Evolutionary conservation across 2,797 vertebrate species (phyloP).

Genomic region (Carduelis carduelis): DNA sequence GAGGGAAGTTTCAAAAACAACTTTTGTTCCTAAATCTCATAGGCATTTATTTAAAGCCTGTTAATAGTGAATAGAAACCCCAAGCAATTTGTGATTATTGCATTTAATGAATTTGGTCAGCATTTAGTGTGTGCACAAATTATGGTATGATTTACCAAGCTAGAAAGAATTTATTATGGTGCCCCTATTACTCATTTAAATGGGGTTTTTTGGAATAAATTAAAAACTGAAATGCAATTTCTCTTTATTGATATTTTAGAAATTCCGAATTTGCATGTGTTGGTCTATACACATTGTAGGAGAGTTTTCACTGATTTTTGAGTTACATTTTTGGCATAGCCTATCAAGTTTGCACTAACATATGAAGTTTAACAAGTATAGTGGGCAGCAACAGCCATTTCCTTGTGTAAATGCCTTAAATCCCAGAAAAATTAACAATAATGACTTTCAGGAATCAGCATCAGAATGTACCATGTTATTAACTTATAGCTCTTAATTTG

Average conservation of each 20-base stretch:
- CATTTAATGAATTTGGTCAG: constrained; percentile 57
- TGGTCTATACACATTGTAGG: neutral
- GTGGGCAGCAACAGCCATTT: neutral
- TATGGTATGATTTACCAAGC: neutral
- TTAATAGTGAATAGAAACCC: constrained; percentile 60
- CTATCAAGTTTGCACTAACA: neutral
- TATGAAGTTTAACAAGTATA: neutral
- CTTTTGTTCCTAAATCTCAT: constrained; percentile 52
- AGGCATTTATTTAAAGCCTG: constrained; percentile 59
- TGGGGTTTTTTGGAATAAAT: neutral
- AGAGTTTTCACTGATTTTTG: neutral
- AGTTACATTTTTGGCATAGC: neutral
- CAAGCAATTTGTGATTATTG: constrained; percentile 55
- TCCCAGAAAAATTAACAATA: neutral
- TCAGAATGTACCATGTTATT: neutral
- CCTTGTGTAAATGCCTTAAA: neutral
- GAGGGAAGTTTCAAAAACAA: constrained; percentile 40
- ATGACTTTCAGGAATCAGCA: neutral
- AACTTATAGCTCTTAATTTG: neutral
- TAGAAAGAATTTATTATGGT: constrained; percentile 17
- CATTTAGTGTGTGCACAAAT: constrained; percentile 35
- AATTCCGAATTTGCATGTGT: neutral
- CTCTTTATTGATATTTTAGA: neutral
- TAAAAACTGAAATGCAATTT: neutral
- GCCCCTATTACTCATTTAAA: neutral